A percentile compares a stretch with the other conserved stretches of the same genome.
phyloP scores from a whole-genome alignment of 1,140 invertebrate genomes.

The Augochlora pura region DNA sequence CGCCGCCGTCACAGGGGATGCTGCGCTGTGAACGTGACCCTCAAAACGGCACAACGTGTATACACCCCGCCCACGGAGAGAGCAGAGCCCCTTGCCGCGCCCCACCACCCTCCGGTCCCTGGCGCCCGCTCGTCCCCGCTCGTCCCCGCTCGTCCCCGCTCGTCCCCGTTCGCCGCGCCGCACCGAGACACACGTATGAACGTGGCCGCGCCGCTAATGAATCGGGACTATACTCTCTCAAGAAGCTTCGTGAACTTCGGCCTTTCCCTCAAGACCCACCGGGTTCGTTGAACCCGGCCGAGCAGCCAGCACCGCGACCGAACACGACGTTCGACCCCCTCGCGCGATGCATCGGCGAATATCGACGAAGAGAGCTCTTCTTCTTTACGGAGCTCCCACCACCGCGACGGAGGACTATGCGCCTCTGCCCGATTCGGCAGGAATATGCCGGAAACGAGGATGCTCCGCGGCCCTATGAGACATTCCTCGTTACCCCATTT shows the following conservation, averaged over 20 bases:
- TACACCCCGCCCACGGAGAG: conserved; percentile 37
- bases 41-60: conserved; percentile 72
- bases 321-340: no score
- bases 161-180: background rate
- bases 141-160: no score
- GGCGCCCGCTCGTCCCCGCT: no score
- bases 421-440: no score
- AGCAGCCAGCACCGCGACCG: background rate
- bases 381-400: background rate
- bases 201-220: conserved; percentile 43
- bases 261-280: conserved; percentile 29
- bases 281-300: conserved; percentile 29
- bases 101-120: no score
- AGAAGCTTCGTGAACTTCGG: conserved; percentile 41
- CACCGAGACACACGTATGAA: conserved; percentile 15
- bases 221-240: conserved; percentile 41
- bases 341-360: background rate
- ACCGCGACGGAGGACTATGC: background rate
- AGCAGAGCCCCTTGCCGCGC: background rate
- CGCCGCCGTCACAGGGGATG: conserved; percentile 65
- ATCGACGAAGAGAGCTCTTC: conserved; percentile 22
- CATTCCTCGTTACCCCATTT: no score
- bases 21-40: conserved; percentile 79
- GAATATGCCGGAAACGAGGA: no score
- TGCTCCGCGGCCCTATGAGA: no score